Conservation (phyloP, 2,113 vertebrate genomes). For the Abramis brama region DNA sequence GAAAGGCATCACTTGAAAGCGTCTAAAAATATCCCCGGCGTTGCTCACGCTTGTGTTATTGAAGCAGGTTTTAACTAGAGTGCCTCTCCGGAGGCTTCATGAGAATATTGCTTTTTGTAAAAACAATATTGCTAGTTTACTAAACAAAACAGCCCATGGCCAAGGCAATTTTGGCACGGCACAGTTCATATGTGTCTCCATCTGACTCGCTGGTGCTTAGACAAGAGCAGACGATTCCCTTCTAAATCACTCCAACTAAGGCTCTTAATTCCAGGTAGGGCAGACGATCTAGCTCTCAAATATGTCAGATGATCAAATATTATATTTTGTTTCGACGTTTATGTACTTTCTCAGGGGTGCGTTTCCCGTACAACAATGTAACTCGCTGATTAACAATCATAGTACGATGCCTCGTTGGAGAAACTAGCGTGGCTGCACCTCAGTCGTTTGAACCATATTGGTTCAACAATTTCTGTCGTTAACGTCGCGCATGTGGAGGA, state of each 20-base stretch:
- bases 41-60: constrained; percentile 27
- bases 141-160: constrained; percentile 50
- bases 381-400: too few relatives aligned
- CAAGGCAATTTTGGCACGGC: constrained; percentile 40
- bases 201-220: constrained; percentile 21
- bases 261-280: neutral
- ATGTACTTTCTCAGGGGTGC: neutral
- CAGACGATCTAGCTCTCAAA: neutral
- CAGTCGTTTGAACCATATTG: too few relatives aligned
- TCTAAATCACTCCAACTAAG: constrained; percentile 3
- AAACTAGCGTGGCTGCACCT: too few relatives aligned
- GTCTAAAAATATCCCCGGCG: constrained; percentile 6
- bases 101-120: constrained; percentile 58
- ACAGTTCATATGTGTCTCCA: constrained; percentile 15
- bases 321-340: neutral
- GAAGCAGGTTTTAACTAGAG: constrained; percentile 37
- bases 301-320: neutral
- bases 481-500: too few relatives aligned
- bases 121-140: constrained; percentile 56
- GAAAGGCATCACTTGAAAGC: constrained; percentile 19
- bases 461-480: too few relatives aligned
- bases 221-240: neutral
- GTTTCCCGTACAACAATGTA: too few relatives aligned
- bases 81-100: constrained; percentile 39
- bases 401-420: too few relatives aligned